These are phyloP conservation scores for Microplitis manilae DNA, from an alignment of 2,888 invertebrate genomes.

Conservation along the genomic window DNA sequence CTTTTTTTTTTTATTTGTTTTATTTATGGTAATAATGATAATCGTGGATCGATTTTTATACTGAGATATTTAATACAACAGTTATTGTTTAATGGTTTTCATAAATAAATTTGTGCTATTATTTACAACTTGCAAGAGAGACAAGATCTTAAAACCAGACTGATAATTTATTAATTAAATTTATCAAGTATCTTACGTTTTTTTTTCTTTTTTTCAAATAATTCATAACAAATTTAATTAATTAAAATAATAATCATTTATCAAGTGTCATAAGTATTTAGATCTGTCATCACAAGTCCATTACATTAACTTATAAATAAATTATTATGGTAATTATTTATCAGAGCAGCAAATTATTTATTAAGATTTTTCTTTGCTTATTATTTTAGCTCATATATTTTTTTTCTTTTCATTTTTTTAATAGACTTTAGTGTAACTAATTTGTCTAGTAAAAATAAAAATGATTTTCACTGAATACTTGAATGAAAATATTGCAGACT, in stretches of 20 bases:
- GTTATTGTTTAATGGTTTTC: neutral
- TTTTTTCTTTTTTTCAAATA: neutral
- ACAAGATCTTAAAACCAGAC: conserved; percentile 6
- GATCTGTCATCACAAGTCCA: conserved; percentile 23
- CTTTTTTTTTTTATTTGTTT: conserved; percentile 18
- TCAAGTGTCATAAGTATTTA: conserved; percentile 8
- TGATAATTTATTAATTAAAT: conserved; percentile 6
- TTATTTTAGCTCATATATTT: too few species aligned
- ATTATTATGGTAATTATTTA: conserved; percentile 6
- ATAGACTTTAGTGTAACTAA: neutral
- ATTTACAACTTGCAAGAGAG: conserved; percentile 48
- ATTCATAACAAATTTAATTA: conserved; percentile 1
- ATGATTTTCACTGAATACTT: neutral
- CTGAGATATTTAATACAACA: neutral
- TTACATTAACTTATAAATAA: conserved; percentile 15
- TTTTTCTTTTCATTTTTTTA: neutral
- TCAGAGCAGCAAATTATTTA: neutral
- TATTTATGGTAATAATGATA: neutral
- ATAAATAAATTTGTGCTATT: conserved; percentile 59
- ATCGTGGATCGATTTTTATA: neutral
- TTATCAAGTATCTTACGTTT: neutral
- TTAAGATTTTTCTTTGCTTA: too few species aligned
- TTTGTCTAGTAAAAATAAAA: neutral
- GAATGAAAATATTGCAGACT: neutral
- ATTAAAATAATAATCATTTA: neutral